A percentile compares a stretch with the other conserved stretches of the same genome.
These are phyloP conservation scores for Dolichopus griseipennis DNA, from an alignment of 2,888 invertebrate genomes.

Conservation along the genomic window DNA sequence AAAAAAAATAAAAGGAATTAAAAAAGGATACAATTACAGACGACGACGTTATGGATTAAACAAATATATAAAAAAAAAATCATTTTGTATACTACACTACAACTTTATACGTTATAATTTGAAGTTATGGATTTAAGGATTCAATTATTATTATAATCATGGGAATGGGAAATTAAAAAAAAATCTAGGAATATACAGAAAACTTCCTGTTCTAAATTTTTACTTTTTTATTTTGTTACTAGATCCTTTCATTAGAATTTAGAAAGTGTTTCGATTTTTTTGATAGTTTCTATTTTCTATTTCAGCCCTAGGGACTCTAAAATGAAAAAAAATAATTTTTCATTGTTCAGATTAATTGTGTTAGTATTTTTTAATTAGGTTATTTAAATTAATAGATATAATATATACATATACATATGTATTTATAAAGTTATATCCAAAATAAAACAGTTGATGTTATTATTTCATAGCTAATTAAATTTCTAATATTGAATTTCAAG, in stretches of 20 bases:
- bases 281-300: too few relatives aligned
- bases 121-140: background rate
- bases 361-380: too few relatives aligned
- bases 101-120: background rate
- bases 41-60: background rate
- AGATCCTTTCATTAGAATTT: background rate
- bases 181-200: background rate
- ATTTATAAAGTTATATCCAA: too few relatives aligned
- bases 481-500: too few relatives aligned
- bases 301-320: too few relatives aligned
- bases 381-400: too few relatives aligned
- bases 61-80: background rate
- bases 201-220: background rate
- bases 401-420: too few relatives aligned
- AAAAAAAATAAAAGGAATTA: background rate
- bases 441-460: too few relatives aligned
- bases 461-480: too few relatives aligned
- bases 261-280: background rate
- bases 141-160: background rate
- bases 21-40: background rate
- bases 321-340: too few relatives aligned
- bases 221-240: background rate
- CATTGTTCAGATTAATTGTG: too few relatives aligned
- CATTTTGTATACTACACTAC: background rate
- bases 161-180: constrained; percentile 5